Evolutionary conservation across 1,140 invertebrate genomes (phyloP), one percentile per base, ranked within the genome.

Genomic region (Heliconius melpomene): DNA sequence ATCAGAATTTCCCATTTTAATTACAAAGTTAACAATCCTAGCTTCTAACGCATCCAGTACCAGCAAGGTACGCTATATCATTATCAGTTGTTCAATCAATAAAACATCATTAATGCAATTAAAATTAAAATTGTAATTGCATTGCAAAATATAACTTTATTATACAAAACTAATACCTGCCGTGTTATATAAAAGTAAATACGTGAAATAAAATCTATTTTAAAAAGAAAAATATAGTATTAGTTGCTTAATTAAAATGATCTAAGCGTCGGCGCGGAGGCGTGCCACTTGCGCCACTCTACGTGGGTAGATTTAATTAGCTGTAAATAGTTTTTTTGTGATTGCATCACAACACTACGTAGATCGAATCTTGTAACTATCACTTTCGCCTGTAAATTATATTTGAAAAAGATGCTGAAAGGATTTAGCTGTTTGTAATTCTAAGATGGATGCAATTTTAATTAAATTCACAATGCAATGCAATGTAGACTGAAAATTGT

Each of bases 241-340:
- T 72, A 72, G 85, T 88, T 81, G 72, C 86, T 83, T 74, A 93
- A 93, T 90, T 91, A 91, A 89, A 88, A 87, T 85, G 82, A 89
- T 87, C 86, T 83, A 77, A 85, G 84, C 84, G 84, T 79, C 73
- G 82, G 84, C 75, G 86, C 84, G 87, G 86, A 91, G 92, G 92
- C 91, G 92, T 90, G 90, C 82, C 87, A 77, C 83, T 90, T 92
- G 90, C 90, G 87, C 87, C 89, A 92, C 86, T 85, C 82, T 79
- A 83, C 85, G 92, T 90, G 92, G 89, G 90, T 83, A 89, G 86
- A 92, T 93, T 93, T 94, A 94, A 94, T 94, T 92, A 92, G 87
- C 83, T 88, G 86, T 90, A 89, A 90, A 90, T 87, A 83, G 85
- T 90, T 93, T 90, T 77, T 71, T 77, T 87, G 87, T 86, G 75